Conservation (phyloP, 2,888 invertebrate species). For the Aricia artaxerxes region DNA sequence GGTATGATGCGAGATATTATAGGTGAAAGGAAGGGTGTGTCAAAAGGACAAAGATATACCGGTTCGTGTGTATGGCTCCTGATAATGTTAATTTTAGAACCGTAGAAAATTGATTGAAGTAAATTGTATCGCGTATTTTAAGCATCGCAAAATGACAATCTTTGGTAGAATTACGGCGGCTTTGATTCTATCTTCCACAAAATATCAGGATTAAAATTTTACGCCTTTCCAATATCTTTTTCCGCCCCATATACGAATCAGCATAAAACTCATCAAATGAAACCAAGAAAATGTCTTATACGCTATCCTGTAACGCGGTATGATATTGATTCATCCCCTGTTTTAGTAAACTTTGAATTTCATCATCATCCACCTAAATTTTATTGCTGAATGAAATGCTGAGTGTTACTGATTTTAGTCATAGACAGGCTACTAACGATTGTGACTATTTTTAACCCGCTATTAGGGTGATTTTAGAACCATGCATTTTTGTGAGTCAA, state of each 20-base stretch:
- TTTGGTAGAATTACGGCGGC: neutral
- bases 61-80: no score
- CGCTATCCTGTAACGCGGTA: neutral
- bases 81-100: no score
- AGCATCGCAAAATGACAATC: neutral
- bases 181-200: neutral
- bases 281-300: slow-evolving; percentile 17
- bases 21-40: no score
- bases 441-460: no score
- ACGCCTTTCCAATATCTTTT: neutral
- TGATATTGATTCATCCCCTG: neutral
- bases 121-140: no score
- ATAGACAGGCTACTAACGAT: no score
- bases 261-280: slow-evolving; percentile 23
- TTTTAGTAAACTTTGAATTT: neutral
- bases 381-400: neutral
- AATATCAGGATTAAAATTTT: neutral
- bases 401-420: no score
- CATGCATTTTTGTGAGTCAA: no score
- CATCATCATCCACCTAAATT: neutral
- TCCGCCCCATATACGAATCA: slow-evolving; percentile 11
- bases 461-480: no score
- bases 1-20: no score
- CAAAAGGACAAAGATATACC: no score
- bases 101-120: no score